Base-by-base conservation (phyloP, 2,888 invertebrate genomes). In the Hydroisotoma schaefferi region DNA sequence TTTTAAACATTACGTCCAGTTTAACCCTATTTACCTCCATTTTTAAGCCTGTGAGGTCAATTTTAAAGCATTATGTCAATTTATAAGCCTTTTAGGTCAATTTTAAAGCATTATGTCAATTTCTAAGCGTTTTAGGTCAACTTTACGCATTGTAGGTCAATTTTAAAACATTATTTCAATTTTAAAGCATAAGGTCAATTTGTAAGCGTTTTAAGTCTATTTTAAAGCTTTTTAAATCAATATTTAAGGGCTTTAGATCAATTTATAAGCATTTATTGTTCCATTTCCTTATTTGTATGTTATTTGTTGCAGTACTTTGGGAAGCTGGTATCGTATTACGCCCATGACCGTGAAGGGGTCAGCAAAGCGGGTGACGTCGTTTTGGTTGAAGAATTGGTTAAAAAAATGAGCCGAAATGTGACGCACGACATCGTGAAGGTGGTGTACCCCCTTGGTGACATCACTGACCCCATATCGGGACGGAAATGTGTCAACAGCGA, bases 301-400 rank as follows among this genome's bases (percentile, higher is more conserved):
- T 20, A 44, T 18, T 20, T 44, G 44, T 82, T 81, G 49, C 76
- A 91, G 91, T 90, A 90, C 75, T 92, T 91, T 74, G 81, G 81
- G 68, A 85, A 87, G 76, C 82, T 85, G 68, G 83, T 86, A 67
- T 85, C 83, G 70, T 79, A 85, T 61, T 90, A 86, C 74, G 91
- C 89, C 38, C 81, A 87, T 74, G 92, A 93, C 79, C 89, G 90
- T 0, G 75, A 85, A 1, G 85, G 86, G 72, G 74, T 81, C 48
- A 90, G 89, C 75, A 90, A 90, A 78, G 83, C 85, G 10, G 92
- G 92, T 1, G 93, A 93, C 74, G 80, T 89, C 47, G 90, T 90
- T 3, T 79, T 93, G 15, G 85, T 92, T 68, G 83, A 88, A 76
- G 82, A 84, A 69, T 76, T 92, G 51, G 85, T 87, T 2, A 78